Conservation (phyloP, 35 echinoderm and acorn worm species). For the Heliocidaris tuberculata region DNA sequence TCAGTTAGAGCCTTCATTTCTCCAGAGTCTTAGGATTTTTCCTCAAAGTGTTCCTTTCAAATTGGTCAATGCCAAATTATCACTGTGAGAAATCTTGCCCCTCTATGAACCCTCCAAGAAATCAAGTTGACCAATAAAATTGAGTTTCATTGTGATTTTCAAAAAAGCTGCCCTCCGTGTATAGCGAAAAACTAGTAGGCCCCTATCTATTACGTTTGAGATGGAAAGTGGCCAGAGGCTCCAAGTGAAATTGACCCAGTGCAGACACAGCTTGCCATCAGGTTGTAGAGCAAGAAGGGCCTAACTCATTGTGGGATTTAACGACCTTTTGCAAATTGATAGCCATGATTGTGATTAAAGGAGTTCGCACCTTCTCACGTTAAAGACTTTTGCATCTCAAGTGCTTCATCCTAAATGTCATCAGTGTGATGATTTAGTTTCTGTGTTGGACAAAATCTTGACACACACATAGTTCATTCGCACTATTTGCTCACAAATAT, state of each 20-base stretch:
- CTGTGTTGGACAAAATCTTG: too few relatives aligned
- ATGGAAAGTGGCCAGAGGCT: neutral
- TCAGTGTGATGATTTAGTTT: too few relatives aligned
- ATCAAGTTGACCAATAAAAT: neutral
- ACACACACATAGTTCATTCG: too few relatives aligned
- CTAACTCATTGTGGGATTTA: neutral
- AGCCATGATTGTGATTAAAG: slow-evolving; percentile 6
- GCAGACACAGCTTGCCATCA: neutral
- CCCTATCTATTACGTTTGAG: slow-evolving; percentile 4
- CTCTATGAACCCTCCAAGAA: neutral
- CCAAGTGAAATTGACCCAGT: neutral
- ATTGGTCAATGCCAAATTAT: neutral
- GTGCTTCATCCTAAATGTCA: neutral
- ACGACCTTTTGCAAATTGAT: neutral
- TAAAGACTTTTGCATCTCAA: neutral
- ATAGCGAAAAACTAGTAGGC: neutral
- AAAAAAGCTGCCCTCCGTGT: neutral
- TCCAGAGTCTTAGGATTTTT: neutral
- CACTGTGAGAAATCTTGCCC: neutral
- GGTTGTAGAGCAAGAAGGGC: neutral
- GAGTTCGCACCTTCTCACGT: neutral
- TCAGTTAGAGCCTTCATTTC: too few relatives aligned
- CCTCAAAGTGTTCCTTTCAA: neutral
- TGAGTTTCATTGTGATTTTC: neutral
- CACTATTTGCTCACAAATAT: too few relatives aligned